Percentiles rank a stretch among this genome's conserved stretches.
Evolutionary conservation across 2,888 invertebrate species (phyloP).

Genomic region (Incurvaria masculella): DNA sequence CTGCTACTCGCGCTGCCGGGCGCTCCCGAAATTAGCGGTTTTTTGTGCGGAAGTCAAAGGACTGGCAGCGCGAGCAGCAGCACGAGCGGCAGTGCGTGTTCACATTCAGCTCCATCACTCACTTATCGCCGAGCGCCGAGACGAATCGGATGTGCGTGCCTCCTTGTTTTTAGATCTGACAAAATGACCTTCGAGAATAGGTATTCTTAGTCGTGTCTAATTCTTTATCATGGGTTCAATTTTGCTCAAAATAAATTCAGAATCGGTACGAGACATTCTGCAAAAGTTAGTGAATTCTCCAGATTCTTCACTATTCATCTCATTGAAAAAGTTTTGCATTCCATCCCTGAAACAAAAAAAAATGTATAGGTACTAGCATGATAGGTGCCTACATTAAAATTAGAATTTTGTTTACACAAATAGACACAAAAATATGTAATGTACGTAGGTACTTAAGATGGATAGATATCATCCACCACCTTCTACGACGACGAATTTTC

Average conservation of each 20-base stretch:
- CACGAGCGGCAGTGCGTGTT: no score
- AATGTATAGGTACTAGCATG: not conserved
- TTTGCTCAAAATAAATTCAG: no score
- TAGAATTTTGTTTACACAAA: no score
- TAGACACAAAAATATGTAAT: not conserved
- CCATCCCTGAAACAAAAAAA: constrained; percentile 4
- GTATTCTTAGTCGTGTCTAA: constrained; percentile 6
- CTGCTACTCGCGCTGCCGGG: no score
- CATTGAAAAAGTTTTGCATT: constrained; percentile 6
- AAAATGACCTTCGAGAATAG: no score
- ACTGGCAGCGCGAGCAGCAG: no score
- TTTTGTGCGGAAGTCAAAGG: no score
- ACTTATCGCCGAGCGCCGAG: no score
- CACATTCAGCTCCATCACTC: no score
- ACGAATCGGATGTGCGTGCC: no score
- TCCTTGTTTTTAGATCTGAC: no score
- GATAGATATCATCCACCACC: constrained; percentile 3
- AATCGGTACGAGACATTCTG: constrained; percentile 8
- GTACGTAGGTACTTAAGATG: not conserved
- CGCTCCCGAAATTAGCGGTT: no score
- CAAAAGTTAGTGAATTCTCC: constrained; percentile 8
- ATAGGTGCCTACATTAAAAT: not conserved
- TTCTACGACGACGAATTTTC: constrained; percentile 4
- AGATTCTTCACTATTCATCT: constrained; percentile 8
- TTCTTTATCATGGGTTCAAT: constrained; percentile 7